Conservation (phyloP, 1,140 invertebrate species). For the Pseudomyrmex gracilis region DNA sequence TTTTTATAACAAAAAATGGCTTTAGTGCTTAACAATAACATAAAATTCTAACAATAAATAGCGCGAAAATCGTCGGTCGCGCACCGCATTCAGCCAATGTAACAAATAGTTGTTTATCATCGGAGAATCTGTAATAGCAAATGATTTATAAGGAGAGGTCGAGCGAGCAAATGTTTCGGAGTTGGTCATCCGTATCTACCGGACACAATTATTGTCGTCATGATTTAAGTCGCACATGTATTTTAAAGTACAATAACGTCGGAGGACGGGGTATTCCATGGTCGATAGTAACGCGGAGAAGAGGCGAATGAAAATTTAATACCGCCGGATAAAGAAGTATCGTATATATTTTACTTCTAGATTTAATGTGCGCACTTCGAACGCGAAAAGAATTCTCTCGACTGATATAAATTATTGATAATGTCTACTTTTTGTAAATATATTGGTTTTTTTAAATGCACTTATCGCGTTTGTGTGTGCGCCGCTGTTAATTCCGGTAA, state of each 20-base stretch:
- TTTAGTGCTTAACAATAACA: too few relatives aligned
- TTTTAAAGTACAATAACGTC: slow-evolving; percentile 75
- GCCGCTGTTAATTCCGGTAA: neutral
- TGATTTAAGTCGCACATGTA: slow-evolving; percentile 81
- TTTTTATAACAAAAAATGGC: too few relatives aligned
- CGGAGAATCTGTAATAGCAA: neutral
- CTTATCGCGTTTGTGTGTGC: neutral
- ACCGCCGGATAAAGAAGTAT: slow-evolving; percentile 73
- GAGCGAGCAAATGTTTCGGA: slow-evolving; percentile 48
- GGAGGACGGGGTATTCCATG: slow-evolving; percentile 51
- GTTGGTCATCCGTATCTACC: slow-evolving; percentile 45
- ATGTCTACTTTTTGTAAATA: neutral
- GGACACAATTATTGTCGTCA: slow-evolving; percentile 68
- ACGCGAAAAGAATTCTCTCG: neutral
- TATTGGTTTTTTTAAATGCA: neutral
- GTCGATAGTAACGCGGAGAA: slow-evolving; percentile 72
- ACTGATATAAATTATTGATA: slow-evolving; percentile 33
- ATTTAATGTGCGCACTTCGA: slow-evolving; percentile 15
- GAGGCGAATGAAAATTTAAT: slow-evolving; percentile 81
- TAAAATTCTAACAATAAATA: too few relatives aligned
- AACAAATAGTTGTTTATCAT: slow-evolving; percentile 17
- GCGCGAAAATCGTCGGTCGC: too few relatives aligned
- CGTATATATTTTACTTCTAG: slow-evolving; percentile 20
- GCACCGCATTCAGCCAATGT: neutral
- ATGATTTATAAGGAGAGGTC: slow-evolving; percentile 29